Base-by-base conservation (phyloP, 2,888 invertebrate genomes). In the Brachyptera putata region DNA sequence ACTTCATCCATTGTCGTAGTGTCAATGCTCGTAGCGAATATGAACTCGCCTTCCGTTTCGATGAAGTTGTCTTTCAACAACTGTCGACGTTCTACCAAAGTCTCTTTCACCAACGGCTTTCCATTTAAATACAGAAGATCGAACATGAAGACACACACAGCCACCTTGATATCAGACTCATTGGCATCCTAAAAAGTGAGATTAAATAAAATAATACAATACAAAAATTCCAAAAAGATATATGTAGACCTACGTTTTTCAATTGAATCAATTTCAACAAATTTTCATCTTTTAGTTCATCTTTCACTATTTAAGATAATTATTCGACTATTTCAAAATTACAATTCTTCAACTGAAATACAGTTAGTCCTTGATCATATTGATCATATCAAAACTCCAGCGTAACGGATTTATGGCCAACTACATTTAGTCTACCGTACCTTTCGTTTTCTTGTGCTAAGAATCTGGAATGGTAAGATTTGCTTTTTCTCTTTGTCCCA, bases 81-180 rank as follows among this genome's bases (percentile, higher is more conserved):
- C 21, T 78, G 75, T n/a, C 98, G 79, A 1, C 98, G 78, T 67
- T 84, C 80, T 0, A 78, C 73, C 63, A 98, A 86, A 3, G 95
- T 85, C 64, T 86, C 78, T 53, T 83, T 81, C 1, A 97, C 93
- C 25, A 98, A 78, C 1, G 96, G 77, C 68, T 84, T 78, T 0
- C 92, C 96, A 78, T 99, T 97, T 11, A 97, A 79, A 73, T 88
- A 96, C 18, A 99, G 79, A 67, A 99, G 77, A 80, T 99, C 99
- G 76, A 99, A 99, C 75, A 95, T 90, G 76, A 92, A 98, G 26
- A 99, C 88, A 72, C 96, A 96, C 63, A 99, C 95, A 74, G 91
- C 89, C 0, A 91, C 89, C 73, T 88, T 89, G 62, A 91, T 90
- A 53, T 89, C 86, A 0, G 80, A 74, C 68, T 85, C 86, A 67